phyloP scores from a whole-genome alignment of 2,888 invertebrate genomes.

The Conchocele bisecta region DNA sequence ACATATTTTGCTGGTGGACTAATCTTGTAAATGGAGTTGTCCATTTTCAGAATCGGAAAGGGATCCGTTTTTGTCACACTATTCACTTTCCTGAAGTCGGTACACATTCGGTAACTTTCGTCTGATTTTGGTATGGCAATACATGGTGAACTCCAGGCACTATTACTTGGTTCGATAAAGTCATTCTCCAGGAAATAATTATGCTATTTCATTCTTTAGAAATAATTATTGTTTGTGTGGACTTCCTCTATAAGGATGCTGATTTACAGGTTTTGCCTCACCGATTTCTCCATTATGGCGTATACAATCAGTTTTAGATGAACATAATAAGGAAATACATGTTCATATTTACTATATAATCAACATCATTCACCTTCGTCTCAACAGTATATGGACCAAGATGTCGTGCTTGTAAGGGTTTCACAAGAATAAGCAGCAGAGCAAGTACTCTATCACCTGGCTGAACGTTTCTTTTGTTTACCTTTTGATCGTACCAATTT shows the following conservation, averaged over 20 bases:
- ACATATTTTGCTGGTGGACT: no score
- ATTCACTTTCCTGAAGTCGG: slow-evolving; percentile 61
- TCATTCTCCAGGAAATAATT: slow-evolving; percentile 60
- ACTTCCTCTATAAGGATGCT: slow-evolving; percentile 54
- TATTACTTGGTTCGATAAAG: slow-evolving; percentile 59
- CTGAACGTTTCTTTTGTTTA: slow-evolving; percentile 35
- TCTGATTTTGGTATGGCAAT: slow-evolving; percentile 54
- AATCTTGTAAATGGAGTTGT: slow-evolving; percentile 63
- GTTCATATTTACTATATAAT: slow-evolving; percentile 40
- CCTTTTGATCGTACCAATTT: slow-evolving; percentile 42
- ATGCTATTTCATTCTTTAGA: slow-evolving; percentile 46
- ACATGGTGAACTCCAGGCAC: slow-evolving; percentile 63
- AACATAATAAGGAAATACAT: slow-evolving; percentile 52
- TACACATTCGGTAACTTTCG: slow-evolving; percentile 49
- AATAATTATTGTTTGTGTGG: slow-evolving; percentile 27
- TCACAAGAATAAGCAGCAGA: no score
- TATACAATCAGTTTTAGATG: slow-evolving; percentile 33
- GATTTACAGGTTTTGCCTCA: slow-evolving; percentile 44
- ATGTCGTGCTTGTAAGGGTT: slow-evolving; percentile 46
- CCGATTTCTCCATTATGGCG: slow-evolving; percentile 43
- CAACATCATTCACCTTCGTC: slow-evolving; percentile 32
- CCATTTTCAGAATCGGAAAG: slow-evolving; percentile 59
- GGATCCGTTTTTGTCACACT: slow-evolving; percentile 58
- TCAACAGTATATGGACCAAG: slow-evolving; percentile 47
- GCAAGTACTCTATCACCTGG: slow-evolving; percentile 55